phyloP scores from a whole-genome alignment of 2,888 invertebrate species.

The Eilema griseolum region DNA sequence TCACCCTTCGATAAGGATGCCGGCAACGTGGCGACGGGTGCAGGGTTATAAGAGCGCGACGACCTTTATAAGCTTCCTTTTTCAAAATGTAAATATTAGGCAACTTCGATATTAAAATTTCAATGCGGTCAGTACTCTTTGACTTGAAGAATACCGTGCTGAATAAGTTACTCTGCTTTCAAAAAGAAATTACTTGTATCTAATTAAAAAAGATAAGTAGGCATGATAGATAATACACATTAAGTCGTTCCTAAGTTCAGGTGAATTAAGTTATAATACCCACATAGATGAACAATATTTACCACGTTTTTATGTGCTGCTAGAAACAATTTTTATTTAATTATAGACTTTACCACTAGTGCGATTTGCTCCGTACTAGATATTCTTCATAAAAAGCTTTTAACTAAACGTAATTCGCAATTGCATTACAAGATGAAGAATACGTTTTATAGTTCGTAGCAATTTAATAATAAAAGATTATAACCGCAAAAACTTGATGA shows the following conservation, averaged over 20 bases:
- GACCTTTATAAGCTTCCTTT: neutral
- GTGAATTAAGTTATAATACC: neutral
- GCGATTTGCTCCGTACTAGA: neutral
- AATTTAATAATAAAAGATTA: constrained; percentile 17
- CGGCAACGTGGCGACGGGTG: no score
- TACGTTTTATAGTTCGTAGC: constrained; percentile 18
- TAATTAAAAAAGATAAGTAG: neutral
- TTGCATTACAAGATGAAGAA: constrained; percentile 2
- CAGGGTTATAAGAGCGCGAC: neutral
- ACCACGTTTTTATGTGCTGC: neutral
- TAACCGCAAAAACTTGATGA: constrained; percentile 21
- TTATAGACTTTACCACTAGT: neutral
- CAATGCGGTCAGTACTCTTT: neutral
- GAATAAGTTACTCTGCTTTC: neutral
- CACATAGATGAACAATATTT: constrained; percentile 1
- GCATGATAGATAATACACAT: neutral
- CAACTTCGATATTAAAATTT: neutral
- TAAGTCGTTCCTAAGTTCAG: neutral
- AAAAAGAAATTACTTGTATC: neutral
- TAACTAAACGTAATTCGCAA: constrained; percentile 24
- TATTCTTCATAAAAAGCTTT: neutral
- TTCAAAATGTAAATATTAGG: neutral
- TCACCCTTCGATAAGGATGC: no score
- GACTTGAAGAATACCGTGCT: neutral
- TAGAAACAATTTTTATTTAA: neutral